A percentile compares a stretch with the other conserved stretches of the same genome.
Evolutionary conservation across 2,888 invertebrate genomes (phyloP).

Genomic region (Blastobasis lacticolella): DNA sequence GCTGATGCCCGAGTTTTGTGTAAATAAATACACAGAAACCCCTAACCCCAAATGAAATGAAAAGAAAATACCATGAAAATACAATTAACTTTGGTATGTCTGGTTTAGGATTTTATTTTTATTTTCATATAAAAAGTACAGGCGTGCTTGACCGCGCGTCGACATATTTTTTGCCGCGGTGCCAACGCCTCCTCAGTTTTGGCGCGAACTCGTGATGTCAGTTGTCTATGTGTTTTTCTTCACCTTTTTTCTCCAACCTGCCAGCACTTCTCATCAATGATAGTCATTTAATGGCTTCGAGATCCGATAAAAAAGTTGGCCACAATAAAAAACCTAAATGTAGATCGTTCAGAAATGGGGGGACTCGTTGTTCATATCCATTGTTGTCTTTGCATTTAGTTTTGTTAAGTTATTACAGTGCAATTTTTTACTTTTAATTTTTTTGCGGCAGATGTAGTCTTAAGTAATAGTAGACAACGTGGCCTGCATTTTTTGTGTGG

Average conservation of each 20-base stretch:
- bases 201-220: slow-evolving; percentile 36
- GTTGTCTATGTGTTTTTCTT: slow-evolving; percentile 30
- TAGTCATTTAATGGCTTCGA: slow-evolving; percentile 46
- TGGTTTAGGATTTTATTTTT: too few relatives aligned
- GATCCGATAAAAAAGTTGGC: slow-evolving; percentile 22
- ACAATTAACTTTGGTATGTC: too few relatives aligned
- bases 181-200: slow-evolving; percentile 31
- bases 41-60: too few relatives aligned
- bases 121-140: too few relatives aligned
- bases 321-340: slow-evolving; percentile 29
- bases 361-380: slow-evolving; percentile 19
- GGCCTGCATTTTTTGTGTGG: too few relatives aligned
- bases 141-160: neutral
- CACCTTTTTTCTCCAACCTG: slow-evolving; percentile 25
- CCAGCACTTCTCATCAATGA: slow-evolving; percentile 41
- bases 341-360: slow-evolving; percentile 19
- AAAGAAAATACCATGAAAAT: too few relatives aligned
- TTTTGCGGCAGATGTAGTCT: too few relatives aligned
- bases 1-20: too few relatives aligned
- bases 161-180: slow-evolving; percentile 17
- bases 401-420: slow-evolving; percentile 20
- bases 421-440: slow-evolving; percentile 8
- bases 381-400: slow-evolving; percentile 16
- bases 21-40: too few relatives aligned
- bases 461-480: too few relatives aligned